Conservation (phyloP, 1,140 invertebrate species). For the Hycleus cichorii region DNA sequence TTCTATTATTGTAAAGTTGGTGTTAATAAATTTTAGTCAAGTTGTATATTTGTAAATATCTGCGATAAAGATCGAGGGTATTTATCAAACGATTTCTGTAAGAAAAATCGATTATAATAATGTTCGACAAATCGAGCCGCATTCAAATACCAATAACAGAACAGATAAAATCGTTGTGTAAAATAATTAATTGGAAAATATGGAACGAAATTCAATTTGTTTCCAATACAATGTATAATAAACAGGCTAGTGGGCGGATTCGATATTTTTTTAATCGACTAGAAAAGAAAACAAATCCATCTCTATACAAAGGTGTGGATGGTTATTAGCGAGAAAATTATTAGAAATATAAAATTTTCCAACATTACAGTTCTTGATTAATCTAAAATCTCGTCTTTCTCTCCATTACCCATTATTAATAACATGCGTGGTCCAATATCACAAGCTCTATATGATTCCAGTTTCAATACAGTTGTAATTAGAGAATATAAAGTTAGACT, state of each 20-base stretch:
- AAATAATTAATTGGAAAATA: too few relatives aligned
- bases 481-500: slow-evolving; percentile 6
- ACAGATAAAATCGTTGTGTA: too few relatives aligned
- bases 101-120: too few relatives aligned
- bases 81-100: too few relatives aligned
- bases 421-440: slow-evolving; percentile 14
- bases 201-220: too few relatives aligned
- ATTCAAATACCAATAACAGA: too few relatives aligned
- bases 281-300: neutral
- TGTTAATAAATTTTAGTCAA: too few relatives aligned
- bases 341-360: neutral
- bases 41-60: too few relatives aligned
- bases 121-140: too few relatives aligned
- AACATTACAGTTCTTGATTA: slow-evolving; percentile 11
- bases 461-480: slow-evolving; percentile 10
- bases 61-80: too few relatives aligned
- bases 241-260: neutral
- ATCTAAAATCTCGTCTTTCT: slow-evolving; percentile 10
- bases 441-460: slow-evolving; percentile 7
- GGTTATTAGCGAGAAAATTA: neutral
- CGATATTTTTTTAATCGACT: neutral
- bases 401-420: neutral
- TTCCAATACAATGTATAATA: too few relatives aligned
- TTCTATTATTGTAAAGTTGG: too few relatives aligned
- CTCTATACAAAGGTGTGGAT: neutral